Base-by-base conservation (phyloP, 1,140 invertebrate genomes). In the Diprion similis region DNA sequence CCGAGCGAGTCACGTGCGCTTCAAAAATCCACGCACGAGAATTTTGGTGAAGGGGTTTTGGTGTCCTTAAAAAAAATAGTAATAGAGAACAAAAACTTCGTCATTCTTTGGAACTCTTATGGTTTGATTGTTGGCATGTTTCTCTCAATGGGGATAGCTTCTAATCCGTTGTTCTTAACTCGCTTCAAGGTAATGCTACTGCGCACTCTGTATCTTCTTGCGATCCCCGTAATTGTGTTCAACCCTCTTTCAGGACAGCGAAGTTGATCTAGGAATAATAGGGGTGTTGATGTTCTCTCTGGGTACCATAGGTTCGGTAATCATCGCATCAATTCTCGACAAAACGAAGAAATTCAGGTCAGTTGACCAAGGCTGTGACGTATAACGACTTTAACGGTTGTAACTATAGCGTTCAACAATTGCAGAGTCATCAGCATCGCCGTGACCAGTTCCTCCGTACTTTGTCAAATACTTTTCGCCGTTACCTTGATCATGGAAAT, bases 281-380 rank as follows among this genome's bases (percentile, higher is more conserved):
- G 92, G 93, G 8, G 78, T 93, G 8, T 87, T 90, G 1, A 89
- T 94, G 73, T 91, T 93, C 3, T 77, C 93, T 0, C 83, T 89
- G 67, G 93, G 93, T 66, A 90, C 93, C 77, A 46, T 89, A 1
- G 92, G 92, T n/a, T 90, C 92, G 1, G 86, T 94, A 13, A 80
- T 91, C 37, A 91, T 91, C 65, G 94, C 94, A 24, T 80, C 93
- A 69, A 89, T 93, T 82, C 85, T 96, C 13, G 94, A 95, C 74
- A 91, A 87, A 75, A 92, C 91, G 0, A 86, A 90, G 19, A 89
- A 88, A 76, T 92, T 85, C 84, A 91, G 91, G 89, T 90, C 78
- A 85, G 2, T 94, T 93, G 83, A 91, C 92, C 9, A 89, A 92
- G 75, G 89, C 89, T 11, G 79, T 94, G 66, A 78, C 85, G 69